A percentile compares a stretch with the other conserved stretches of the same genome.
Conservation (phyloP, 2,888 invertebrate species). For the Diloba caeruleocephala region DNA sequence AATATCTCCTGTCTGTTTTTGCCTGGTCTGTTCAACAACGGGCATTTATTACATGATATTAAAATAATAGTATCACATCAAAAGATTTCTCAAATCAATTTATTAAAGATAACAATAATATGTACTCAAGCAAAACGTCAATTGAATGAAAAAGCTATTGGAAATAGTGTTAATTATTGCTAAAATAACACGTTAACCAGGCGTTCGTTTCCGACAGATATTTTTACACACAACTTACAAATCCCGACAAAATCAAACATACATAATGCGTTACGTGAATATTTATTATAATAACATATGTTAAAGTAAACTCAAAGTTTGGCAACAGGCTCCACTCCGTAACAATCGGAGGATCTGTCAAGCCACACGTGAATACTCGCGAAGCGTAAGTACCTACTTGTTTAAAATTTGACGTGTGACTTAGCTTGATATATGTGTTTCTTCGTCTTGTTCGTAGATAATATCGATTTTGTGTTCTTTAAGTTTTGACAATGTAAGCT, state of each 20-base stretch:
- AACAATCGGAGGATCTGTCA: constrained; percentile 50
- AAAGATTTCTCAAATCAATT: too few species aligned
- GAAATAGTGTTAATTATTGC: too few species aligned
- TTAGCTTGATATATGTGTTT: constrained; percentile 23
- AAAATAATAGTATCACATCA: too few species aligned
- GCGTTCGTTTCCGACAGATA: constrained; percentile 8
- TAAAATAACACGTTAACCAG: too few species aligned
- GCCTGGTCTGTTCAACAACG: too few species aligned
- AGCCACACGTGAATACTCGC: constrained; percentile 51
- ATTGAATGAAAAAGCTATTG: too few species aligned
- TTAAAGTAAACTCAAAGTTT: constrained; percentile 25
- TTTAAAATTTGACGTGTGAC: constrained; percentile 39
- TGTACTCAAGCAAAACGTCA: too few species aligned
- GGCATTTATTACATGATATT: too few species aligned
- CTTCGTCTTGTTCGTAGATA: not conserved
- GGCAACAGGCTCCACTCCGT: constrained; percentile 5
- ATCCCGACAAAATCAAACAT: constrained; percentile 15
- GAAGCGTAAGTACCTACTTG: constrained; percentile 35
- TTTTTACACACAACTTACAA: constrained; percentile 19
- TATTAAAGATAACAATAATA: too few species aligned
- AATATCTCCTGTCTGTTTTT: too few species aligned
- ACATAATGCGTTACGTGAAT: constrained; percentile 12
- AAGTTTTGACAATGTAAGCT: too few species aligned
- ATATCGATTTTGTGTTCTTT: too few species aligned
- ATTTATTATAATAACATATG: constrained; percentile 12